Percentiles rank a stretch among this genome's conserved stretches.
Evolutionary conservation across 2,888 invertebrate genomes (phyloP).

Genomic region (Syrphus vitripennis): DNA sequence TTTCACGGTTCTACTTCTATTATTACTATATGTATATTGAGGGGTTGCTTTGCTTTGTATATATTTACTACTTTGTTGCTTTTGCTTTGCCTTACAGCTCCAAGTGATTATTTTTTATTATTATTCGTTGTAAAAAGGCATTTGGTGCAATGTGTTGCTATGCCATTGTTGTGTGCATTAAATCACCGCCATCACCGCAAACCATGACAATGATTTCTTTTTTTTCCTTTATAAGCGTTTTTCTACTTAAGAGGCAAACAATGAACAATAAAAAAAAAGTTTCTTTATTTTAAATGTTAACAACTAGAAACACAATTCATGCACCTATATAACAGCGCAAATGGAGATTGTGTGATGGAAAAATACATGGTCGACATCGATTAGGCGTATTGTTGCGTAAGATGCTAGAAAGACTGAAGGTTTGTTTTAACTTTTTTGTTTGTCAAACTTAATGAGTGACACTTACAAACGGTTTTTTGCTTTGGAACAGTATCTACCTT

Average conservation of each 20-base stretch:
- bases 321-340: not conserved
- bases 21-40: no score
- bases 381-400: slow-evolving; percentile 40
- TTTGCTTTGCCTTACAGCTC: not conserved
- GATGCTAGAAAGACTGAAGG: not conserved
- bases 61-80: not conserved
- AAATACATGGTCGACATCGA: slow-evolving; percentile 47
- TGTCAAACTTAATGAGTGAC: not conserved
- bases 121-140: slow-evolving; percentile 20
- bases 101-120: slow-evolving; percentile 33
- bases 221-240: slow-evolving; percentile 9
- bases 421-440: not conserved
- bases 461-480: not conserved
- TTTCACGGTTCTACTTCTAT: slow-evolving; percentile 1
- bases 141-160: slow-evolving; percentile 39
- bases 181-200: slow-evolving; percentile 58
- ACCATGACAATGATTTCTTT: slow-evolving; percentile 57
- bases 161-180: slow-evolving; percentile 45
- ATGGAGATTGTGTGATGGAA: slow-evolving; percentile 35
- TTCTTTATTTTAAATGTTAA: not conserved
- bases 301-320: slow-evolving; percentile 1
- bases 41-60: slow-evolving; percentile 35
- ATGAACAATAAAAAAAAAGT: slow-evolving; percentile 30
- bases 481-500: not conserved
- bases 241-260: slow-evolving; percentile 38